Base-by-base conservation (phyloP, 1,140 invertebrate genomes). In the Diachasma alloeum region DNA sequence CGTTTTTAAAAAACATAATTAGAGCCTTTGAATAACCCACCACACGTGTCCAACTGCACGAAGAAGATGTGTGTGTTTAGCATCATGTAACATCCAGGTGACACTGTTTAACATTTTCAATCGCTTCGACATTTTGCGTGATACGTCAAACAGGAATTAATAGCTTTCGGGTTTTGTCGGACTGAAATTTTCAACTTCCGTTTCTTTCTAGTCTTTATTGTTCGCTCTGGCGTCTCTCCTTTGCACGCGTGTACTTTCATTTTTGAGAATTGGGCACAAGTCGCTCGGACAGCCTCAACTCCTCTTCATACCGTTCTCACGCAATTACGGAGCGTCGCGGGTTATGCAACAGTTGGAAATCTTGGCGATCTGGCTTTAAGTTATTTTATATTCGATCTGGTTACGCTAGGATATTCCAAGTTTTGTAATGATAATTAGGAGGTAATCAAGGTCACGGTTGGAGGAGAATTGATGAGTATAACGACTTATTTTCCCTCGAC, bases 241-340 rank as follows among this genome's bases (percentile, higher is more conserved):
- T 56, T 72, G 4, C 56, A 56, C 19, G 8, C 24, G 15, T 42
- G 22, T 42, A 74, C 42, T 66, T 42, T 36, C 56, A 19, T 69
- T 75, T 75, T 76, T 63, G 22, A 13, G n/a, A 71, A 59, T 15
- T 63, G 68, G 13, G 42, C 68, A 76, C 22, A 37, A 48, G 11
- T 19, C 74, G 17, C 13, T 36, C 68, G 42, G 37, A 75, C 42
- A 69, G 69, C n/a, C 48, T 75, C 42, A 36, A 26, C 53, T 70
- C 67, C 24, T 46, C 69, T 44, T 4, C 46, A 59, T 70, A 63
- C 68, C 44, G 22, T 75, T 17, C 68, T 71, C 74, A 37, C 48
- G 48, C 69, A 76, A 71, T 76, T 75, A 75, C 74, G 63, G 42
- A 39, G 17, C 72, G 39, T 75, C 68, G 24, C 44, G 22, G 48